A percentile compares a stretch with the other conserved stretches of the same genome.
Evolutionary conservation across 2,113 vertebrate species (phyloP).

Genomic region (Plectropomus leopardus): DNA sequence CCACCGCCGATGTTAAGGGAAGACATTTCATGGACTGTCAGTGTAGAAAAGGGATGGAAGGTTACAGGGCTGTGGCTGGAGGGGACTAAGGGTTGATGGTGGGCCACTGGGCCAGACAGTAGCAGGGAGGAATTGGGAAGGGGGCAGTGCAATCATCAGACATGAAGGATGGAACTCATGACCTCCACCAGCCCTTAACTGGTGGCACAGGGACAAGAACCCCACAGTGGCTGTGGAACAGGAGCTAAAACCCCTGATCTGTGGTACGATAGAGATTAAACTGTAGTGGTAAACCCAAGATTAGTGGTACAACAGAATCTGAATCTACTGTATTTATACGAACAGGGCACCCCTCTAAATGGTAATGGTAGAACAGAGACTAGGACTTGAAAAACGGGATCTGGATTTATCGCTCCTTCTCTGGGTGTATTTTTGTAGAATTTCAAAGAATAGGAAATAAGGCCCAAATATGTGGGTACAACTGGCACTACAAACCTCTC

Average conservation of each 20-base stretch:
- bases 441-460: background rate
- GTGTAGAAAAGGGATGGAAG: conserved; percentile 67
- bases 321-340: background rate
- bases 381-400: background rate
- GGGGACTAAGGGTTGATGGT: background rate
- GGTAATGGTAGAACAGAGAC: conserved; percentile 13
- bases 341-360: background rate
- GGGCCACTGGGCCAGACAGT: conserved; percentile 35
- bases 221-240: conserved; percentile 6
- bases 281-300: conserved; percentile 18
- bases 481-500: background rate
- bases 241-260: background rate
- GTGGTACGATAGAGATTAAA: background rate
- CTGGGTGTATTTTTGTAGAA: conserved; percentile 8
- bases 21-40: conserved; percentile 98
- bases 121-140: background rate
- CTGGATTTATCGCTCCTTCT: background rate
- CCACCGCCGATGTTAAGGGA: conserved; percentile 94
- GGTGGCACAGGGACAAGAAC: conserved; percentile 25
- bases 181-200: conserved; percentile 11
- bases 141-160: conserved; percentile 57
- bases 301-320: conserved; percentile 24
- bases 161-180: conserved; percentile 23
- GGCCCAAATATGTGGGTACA: background rate
- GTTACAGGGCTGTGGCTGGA: conserved; percentile 38